Evolutionary conservation across 2,113 vertebrate species (phyloP), one percentile per base, ranked within the genome.

Genomic region (Irena cyanogastra): DNA sequence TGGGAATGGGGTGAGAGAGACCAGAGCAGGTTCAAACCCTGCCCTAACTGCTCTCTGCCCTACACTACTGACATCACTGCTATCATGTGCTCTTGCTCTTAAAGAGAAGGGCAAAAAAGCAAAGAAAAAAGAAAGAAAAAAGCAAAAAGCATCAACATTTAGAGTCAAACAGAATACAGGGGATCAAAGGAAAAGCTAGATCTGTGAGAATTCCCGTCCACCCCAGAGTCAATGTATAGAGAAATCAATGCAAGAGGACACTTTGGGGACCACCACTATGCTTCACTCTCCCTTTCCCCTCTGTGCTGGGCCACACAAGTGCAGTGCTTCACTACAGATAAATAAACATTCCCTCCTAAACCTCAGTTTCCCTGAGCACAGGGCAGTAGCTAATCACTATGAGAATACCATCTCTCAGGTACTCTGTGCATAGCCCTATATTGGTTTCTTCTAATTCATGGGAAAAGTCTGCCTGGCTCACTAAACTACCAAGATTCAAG

Each of bases 361-460:
- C 70, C 78, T 41, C 53, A 9, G 41, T 2, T 57, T 53, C 80
- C 59, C 50, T 0, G 4, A 61, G 66, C 71, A 54, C 57, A 27
- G 61, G 85, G 75, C 74, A 83, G 57, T 63, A 65, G 50, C 17
- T 19, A 42, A 79, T 44, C 6, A 50, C 31, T 13, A 1, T 5
- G 53, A 88, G 60, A 74, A 53, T 6, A 57, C 6, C 54, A 80
- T n/a, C 92, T 76, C 83, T 42, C 90, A 83, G 84, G 84, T 87
- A 27, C 64, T 39, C 80, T 50, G 53, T 45, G 56, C 39, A 22
- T 1, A 87, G 50, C 44, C 59, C 7, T 44, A 2, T 65, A 59
- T n/a, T 85, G 74, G 74, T 93, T 95, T 93, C 79, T 88, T 88
- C 83, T 93, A 93, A 92, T 86, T 92, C 23, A 69, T 20, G 64